Conservation (phyloP, 2,797 vertebrate species). For the Falco berigora region DNA sequence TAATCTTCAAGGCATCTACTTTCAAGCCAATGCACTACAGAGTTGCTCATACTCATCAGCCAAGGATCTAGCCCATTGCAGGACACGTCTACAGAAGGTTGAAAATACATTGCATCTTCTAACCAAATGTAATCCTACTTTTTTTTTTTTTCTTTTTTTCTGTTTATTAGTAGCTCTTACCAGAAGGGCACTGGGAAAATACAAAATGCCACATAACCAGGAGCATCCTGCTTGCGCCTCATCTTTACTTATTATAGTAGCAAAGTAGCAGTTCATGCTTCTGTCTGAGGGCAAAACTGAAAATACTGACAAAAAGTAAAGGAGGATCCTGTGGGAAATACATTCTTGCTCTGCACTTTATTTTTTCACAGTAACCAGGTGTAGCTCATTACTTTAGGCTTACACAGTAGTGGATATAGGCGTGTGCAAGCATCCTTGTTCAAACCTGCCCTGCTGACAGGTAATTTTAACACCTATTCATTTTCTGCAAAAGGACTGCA, state of each 20-base stretch:
- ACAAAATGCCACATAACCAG: not conserved
- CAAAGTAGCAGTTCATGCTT: not conserved
- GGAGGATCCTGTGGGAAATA: not conserved
- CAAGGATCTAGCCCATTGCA: not conserved
- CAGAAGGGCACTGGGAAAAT: not conserved
- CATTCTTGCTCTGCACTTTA: not conserved
- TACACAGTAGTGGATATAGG: slow-evolving; percentile 19
- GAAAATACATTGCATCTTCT: not conserved
- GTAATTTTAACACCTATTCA: slow-evolving; percentile 39
- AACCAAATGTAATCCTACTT: not conserved
- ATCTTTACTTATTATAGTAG: not conserved
- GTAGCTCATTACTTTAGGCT: slow-evolving; percentile 27
- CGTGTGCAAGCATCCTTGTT: slow-evolving; percentile 41
- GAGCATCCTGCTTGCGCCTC: not conserved
- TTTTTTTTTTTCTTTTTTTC: not conserved
- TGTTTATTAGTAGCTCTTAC: not conserved
- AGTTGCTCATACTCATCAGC: no score
- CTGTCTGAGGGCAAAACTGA: not conserved
- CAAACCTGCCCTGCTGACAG: slow-evolving; percentile 61
- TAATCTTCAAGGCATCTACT: not conserved
- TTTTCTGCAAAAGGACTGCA: not conserved
- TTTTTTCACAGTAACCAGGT: slow-evolving; percentile 31
- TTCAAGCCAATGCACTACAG: not conserved
- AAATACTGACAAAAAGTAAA: not conserved
- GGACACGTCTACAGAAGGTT: not conserved